A percentile compares a stretch with the other conserved stretches of the same genome.
These are phyloP conservation scores for Anolis apletophallus DNA, from an alignment of 2,797 vertebrate genomes.

Conservation along the genomic window DNA sequence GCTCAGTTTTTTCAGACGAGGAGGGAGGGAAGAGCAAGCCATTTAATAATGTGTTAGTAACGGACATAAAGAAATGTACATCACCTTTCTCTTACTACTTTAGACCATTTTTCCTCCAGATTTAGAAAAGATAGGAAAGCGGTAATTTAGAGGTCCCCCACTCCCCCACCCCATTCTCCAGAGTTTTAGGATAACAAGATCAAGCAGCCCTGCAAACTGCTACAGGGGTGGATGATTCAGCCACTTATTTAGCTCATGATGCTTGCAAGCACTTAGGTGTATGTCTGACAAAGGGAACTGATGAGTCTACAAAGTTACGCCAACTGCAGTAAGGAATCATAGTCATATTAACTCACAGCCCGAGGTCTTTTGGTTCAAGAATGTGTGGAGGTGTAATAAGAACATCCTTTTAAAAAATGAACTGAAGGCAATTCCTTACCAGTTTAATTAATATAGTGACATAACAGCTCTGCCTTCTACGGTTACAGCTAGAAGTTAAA, in stretches of 20 bases:
- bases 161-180: background rate
- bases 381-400: slow-evolving; percentile 24
- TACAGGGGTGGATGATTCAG: slow-evolving; percentile 7
- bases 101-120: slow-evolving; percentile 37
- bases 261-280: slow-evolving; percentile 19
- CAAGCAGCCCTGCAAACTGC: background rate
- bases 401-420: slow-evolving; percentile 12
- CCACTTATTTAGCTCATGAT: slow-evolving; percentile 26
- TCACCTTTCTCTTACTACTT: background rate
- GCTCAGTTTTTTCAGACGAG: slow-evolving; percentile 54
- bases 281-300: slow-evolving; percentile 12
- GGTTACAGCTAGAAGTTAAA: slow-evolving; percentile 16
- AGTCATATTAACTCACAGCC: slow-evolving; percentile 28
- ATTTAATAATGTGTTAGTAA: slow-evolving; percentile 61
- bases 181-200: slow-evolving; percentile 27
- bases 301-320: slow-evolving; percentile 6
- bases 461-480: background rate
- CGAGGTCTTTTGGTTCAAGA: slow-evolving; percentile 22
- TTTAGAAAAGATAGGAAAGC: background rate
- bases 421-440: slow-evolving; percentile 18
- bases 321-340: slow-evolving; percentile 16
- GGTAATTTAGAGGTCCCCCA: background rate
- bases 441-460: slow-evolving; percentile 37
- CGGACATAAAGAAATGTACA: slow-evolving; percentile 55
- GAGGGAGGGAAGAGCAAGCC: slow-evolving; percentile 40